Evolutionary conservation across 2,797 vertebrate genomes (phyloP).

Genomic region (Esox lucius): DNA sequence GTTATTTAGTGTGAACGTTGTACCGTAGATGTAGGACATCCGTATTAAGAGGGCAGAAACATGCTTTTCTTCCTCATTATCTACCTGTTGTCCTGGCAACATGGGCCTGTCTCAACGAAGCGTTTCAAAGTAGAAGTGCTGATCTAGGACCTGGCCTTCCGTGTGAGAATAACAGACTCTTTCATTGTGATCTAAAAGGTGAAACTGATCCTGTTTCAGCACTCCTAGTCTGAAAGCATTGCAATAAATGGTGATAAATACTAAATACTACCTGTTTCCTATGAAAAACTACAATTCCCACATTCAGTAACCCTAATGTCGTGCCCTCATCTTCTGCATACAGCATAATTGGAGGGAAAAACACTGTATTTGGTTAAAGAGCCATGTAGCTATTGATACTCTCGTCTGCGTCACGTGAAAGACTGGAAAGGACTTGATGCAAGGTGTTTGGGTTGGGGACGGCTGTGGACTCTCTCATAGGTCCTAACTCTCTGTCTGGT

Average conservation of each 20-base stretch:
- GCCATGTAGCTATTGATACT: conserved; percentile 28
- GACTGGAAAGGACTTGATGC: conserved; percentile 26
- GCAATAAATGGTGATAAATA: conserved; percentile 17
- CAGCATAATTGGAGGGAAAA: conserved; percentile 26
- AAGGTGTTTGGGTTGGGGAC: conserved; percentile 17
- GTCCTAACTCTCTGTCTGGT: conserved; percentile 11
- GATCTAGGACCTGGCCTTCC: no score
- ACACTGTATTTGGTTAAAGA: conserved; percentile 37
- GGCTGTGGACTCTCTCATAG: conserved; percentile 41
- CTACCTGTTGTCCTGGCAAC: neutral
- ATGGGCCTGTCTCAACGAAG: neutral
- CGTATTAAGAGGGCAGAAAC: conserved; percentile 10
- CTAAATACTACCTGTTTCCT: conserved; percentile 32
- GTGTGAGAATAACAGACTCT: no score
- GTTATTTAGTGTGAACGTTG: conserved; percentile 38
- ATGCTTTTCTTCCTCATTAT: conserved; percentile 23
- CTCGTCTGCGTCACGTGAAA: conserved; percentile 26
- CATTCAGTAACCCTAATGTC: conserved; percentile 6
- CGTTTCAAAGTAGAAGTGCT: no score
- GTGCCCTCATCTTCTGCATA: conserved; percentile 33
- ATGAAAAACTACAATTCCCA: conserved; percentile 28
- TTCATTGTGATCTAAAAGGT: no score
- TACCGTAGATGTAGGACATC: conserved; percentile 3
- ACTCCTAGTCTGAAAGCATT: neutral
- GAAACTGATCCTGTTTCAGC: no score